Evolutionary conservation across 2,113 vertebrate species (phyloP).

Genomic region (Phocoena sinus): DNA sequence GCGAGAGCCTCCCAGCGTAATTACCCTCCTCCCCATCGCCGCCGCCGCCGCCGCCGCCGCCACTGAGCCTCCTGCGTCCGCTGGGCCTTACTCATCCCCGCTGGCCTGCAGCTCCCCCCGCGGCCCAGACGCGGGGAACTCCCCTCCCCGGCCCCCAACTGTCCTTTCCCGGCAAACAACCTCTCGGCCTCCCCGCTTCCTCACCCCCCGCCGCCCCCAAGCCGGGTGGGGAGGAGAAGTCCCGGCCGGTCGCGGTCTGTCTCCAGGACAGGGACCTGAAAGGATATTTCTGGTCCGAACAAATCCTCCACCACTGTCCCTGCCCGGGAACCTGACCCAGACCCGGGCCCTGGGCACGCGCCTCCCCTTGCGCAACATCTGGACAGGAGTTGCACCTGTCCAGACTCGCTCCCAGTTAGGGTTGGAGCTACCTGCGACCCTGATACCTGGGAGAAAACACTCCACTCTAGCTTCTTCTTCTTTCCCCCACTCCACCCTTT

Average conservation of each 20-base stretch:
- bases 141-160: conserved; percentile 30
- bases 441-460: conserved; percentile 7
- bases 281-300: not conserved
- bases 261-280: not conserved
- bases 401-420: conserved; percentile 10
- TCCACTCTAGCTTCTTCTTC: not conserved
- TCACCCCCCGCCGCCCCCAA: not conserved
- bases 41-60: conserved; percentile 70
- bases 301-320: not conserved
- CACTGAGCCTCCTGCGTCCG: conserved; percentile 73
- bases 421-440: conserved; percentile 50
- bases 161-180: conserved; percentile 42
- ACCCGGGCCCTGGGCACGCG: conserved; percentile 15
- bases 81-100: conserved; percentile 79
- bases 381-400: conserved; percentile 57
- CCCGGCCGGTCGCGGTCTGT: not conserved
- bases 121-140: conserved; percentile 58
- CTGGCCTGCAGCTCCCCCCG: conserved; percentile 59
- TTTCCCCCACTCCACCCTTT: not conserved
- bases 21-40: conserved; percentile 79
- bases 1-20: conserved; percentile 82
- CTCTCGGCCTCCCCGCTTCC: not conserved
- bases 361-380: conserved; percentile 22
- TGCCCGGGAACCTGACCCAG: not conserved
- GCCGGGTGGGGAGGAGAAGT: not conserved